These are phyloP conservation scores for Etheostoma spectabile DNA, from an alignment of 2,113 vertebrate genomes.

Conservation along the genomic window DNA sequence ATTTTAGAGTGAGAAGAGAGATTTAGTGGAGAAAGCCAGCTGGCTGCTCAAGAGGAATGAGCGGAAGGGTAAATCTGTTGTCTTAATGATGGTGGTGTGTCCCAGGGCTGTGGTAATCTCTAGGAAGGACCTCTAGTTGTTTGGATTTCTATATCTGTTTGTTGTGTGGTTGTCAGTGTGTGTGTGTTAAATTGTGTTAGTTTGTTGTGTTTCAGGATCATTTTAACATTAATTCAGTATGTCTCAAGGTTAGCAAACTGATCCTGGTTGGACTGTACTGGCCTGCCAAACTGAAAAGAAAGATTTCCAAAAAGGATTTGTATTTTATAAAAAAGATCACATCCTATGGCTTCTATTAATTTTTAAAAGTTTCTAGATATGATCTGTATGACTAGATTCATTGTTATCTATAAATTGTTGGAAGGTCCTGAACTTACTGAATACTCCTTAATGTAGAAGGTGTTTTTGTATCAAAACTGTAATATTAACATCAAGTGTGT, in stretches of 20 bases:
- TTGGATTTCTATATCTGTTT: conserved; percentile 5
- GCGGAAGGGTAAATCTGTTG: conserved; percentile 27
- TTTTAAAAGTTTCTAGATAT: no score
- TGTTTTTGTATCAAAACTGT: conserved; percentile 1
- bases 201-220: neutral
- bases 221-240: neutral
- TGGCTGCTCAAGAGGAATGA: conserved; percentile 38
- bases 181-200: neutral
- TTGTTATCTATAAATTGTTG: neutral
- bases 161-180: neutral
- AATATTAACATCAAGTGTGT: conserved; percentile 4
- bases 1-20: neutral
- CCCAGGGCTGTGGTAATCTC: conserved; percentile 22
- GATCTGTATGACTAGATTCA: neutral
- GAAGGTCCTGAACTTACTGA: neutral
- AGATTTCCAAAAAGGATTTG: neutral
- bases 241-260: neutral
- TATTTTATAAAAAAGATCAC: neutral
- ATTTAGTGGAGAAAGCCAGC: conserved; percentile 30
- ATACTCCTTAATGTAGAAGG: neutral
- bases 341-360: neutral
- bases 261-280: neutral
- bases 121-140: neutral
- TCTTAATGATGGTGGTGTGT: conserved; percentile 56
- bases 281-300: neutral